Evolutionary conservation across 2,113 vertebrate species (phyloP).

Genomic region (Gymnorhina tibicen): DNA sequence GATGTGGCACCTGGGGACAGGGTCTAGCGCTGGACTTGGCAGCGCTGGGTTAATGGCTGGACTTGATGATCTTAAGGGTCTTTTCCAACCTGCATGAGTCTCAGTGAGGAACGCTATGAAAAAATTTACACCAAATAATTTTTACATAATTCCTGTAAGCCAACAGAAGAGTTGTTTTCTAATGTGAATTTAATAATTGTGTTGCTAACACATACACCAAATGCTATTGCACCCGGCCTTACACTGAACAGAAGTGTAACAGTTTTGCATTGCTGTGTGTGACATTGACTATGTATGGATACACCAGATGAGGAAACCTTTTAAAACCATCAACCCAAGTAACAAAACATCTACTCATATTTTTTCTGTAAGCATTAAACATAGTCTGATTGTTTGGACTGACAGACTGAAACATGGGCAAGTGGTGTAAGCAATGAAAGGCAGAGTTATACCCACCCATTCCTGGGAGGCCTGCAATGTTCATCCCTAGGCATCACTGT

Average conservation of each 20-base stretch:
- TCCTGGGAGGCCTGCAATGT: not conserved
- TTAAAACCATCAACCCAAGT: not conserved
- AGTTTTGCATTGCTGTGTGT: not conserved
- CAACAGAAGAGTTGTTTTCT: not conserved
- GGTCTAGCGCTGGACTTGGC: not conserved
- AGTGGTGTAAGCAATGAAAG: not conserved
- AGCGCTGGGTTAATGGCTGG: not conserved
- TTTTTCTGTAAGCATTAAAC: not conserved
- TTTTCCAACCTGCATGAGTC: not conserved
- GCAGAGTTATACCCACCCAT: rapidly evolving
- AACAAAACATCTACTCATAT: not conserved
- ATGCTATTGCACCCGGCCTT: not conserved
- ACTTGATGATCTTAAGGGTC: not conserved
- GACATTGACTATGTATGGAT: not conserved
- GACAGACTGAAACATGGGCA: not conserved
- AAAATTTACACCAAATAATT: not conserved
- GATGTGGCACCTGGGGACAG: not conserved
- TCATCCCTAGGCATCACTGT: not conserved
- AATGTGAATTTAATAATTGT: not conserved
- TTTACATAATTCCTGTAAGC: not conserved
- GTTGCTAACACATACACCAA: not conserved
- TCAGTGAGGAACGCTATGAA: not conserved
- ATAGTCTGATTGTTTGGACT: not conserved
- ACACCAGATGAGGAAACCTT: not conserved
- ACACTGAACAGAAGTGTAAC: not conserved